Percentiles rank a stretch among this genome's conserved stretches.
phyloP scores from a whole-genome alignment of 2,888 invertebrate species.

The Apodemia mormo region DNA sequence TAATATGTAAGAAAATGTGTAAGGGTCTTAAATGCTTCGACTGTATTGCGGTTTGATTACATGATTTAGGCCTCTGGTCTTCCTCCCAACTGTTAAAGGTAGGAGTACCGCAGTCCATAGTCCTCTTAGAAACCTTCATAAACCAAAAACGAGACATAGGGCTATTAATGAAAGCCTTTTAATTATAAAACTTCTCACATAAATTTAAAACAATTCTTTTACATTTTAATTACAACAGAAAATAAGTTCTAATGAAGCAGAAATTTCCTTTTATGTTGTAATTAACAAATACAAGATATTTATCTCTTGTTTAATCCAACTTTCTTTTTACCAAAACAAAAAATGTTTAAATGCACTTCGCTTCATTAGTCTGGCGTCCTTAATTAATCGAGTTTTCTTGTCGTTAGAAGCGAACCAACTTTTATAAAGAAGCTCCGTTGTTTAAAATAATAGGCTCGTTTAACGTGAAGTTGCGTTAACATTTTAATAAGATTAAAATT shows the following conservation, averaged over 20 bases:
- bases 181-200: too few relatives aligned
- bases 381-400: constrained; percentile 18
- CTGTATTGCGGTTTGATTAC: too few relatives aligned
- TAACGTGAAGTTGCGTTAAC: not conserved
- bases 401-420: constrained; percentile 15
- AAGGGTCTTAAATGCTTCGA: too few relatives aligned
- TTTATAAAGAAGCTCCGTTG: constrained; percentile 17
- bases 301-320: not conserved
- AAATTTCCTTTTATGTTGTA: constrained; percentile 4
- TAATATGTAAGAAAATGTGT: too few relatives aligned
- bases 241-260: not conserved
- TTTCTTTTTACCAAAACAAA: constrained; percentile 12
- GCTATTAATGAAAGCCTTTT: too few relatives aligned
- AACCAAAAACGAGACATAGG: too few relatives aligned
- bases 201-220: too few relatives aligned
- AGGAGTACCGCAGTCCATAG: too few relatives aligned
- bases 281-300: not conserved
- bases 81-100: too few relatives aligned
- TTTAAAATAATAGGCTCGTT: constrained; percentile 17
- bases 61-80: too few relatives aligned
- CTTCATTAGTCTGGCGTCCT: constrained; percentile 18
- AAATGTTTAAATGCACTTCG: constrained; percentile 18
- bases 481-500: constrained; percentile 7
- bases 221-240: not conserved
- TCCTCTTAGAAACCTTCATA: too few relatives aligned